Percentiles rank a stretch among this genome's conserved stretches.
phyloP scores from a whole-genome alignment of 2,797 vertebrate species.

The Ceyx erithaca region DNA sequence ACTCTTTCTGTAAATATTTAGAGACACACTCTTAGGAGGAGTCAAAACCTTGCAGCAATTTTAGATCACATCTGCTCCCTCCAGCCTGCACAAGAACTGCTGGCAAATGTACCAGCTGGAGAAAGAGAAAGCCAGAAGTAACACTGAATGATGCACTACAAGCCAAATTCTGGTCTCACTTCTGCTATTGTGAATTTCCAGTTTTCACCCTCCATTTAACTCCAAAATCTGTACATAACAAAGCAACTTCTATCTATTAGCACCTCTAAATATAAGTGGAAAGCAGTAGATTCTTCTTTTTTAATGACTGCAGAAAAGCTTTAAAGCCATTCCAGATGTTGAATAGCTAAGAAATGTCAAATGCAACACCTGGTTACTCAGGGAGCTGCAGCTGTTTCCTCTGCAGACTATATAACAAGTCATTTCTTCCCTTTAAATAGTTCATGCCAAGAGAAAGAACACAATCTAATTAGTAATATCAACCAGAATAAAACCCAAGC shows the following conservation, averaged over 20 bases:
- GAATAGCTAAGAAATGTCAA: neutral
- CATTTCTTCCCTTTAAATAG: neutral
- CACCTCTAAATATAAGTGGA: neutral
- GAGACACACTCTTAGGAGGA: neutral
- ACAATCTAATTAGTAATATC: neutral
- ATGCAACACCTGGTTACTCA: neutral
- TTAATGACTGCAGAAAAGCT: neutral
- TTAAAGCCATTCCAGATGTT: neutral
- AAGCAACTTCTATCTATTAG: neutral
- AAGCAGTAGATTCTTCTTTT: neutral
- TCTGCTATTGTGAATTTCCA: neutral
- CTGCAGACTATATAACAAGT: neutral
- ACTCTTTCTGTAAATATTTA: neutral
- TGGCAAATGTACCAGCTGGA: neutral
- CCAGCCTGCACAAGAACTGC: neutral
- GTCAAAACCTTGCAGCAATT: neutral
- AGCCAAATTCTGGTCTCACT: neutral
- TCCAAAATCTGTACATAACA: neutral
- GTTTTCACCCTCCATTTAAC: neutral
- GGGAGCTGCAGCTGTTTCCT: neutral
- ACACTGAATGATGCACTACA: neutral
- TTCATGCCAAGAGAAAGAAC: neutral
- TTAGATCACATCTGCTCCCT: neutral
- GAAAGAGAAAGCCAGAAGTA: neutral
- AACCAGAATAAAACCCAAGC: neutral